Evolutionary conservation across 2,797 vertebrate genomes (phyloP).

Genomic region (Anabacerthia variegaticeps): DNA sequence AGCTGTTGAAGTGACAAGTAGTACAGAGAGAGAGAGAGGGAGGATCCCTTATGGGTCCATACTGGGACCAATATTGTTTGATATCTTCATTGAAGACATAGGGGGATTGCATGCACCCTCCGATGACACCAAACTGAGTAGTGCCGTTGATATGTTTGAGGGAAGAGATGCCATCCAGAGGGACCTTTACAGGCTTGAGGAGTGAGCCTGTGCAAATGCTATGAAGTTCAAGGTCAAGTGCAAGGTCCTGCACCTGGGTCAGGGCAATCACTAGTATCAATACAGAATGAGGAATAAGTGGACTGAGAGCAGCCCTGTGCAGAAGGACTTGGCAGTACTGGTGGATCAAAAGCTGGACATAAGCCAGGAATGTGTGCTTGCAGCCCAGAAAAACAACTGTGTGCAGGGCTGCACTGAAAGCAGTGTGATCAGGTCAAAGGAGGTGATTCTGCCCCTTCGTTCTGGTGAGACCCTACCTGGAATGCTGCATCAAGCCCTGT

Average conservation of each 20-base stretch:
- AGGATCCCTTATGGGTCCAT: neutral
- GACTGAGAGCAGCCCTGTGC: neutral
- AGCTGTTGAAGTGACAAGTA: neutral
- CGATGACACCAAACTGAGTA: neutral
- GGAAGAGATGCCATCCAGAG: neutral
- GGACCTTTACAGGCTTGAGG: neutral
- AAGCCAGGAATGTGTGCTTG: accelerated
- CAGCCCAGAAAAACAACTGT: neutral
- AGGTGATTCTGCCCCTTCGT: neutral
- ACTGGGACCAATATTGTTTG: neutral
- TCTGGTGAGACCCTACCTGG: neutral
- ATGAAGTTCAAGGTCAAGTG: neutral
- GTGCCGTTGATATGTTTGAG: neutral
- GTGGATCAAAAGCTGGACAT: neutral
- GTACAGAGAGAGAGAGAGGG: neutral
- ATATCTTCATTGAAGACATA: neutral
- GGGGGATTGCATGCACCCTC: neutral
- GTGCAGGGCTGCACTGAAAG: neutral
- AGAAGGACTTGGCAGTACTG: neutral
- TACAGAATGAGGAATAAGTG: neutral
- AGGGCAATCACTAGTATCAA: neutral
- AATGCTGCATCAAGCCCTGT: neutral
- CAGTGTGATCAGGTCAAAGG: accelerated
- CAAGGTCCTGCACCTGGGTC: neutral
- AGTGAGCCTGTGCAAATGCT: neutral